Evolutionary conservation across 2,888 invertebrate species (phyloP), one percentile per base, ranked within the genome.

Genomic region (Orthosia gothica): DNA sequence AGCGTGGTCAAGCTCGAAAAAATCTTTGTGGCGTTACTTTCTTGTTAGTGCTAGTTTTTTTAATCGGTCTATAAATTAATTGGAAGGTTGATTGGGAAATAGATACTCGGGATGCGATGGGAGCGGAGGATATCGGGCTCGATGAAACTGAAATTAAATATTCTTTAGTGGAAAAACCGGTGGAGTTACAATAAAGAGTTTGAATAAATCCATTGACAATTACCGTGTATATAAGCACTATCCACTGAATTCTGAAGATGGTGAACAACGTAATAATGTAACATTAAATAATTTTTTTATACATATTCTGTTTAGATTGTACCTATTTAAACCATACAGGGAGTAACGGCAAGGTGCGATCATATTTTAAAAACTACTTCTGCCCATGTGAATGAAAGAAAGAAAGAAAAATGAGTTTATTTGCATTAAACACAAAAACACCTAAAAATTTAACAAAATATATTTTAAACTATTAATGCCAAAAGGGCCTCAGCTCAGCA

Each of bases 21-120:
- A 32, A 32, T 32, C 32, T 32, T 7, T 32, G 32, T 7, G 32
- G 32, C 32, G 7, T 32, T 32, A 32, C 32, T 32, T 52, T 18
- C 18, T 32, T 15, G 52, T 23, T 50, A 50, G 11, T 18, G 20
- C 45, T 59, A 26, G 26, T 26, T 45, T 16, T 55, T 13, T 15
- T 49, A 11, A 49, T 47, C 15, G 20, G 50, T 47, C 40, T 3
- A n/a, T 12, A 20, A 47, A 74, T 58, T 40, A 45, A 74, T 73
- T 72, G 47, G 15, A n/a, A n/a, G 9, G 12, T 55, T 64, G 50
- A 65, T 74, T 64, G 74, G 74, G 45, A 74, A 74, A 50, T 2
- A 45, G 50, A 74, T 55, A 57, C 57, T 16, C 5, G 3, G 40
- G 26, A n/a, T 50, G 71, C 18, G 15, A n/a, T 15, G n/a, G 26